Conservation (phyloP, 2,797 vertebrate genomes). For the Lerista edwardsae region DNA sequence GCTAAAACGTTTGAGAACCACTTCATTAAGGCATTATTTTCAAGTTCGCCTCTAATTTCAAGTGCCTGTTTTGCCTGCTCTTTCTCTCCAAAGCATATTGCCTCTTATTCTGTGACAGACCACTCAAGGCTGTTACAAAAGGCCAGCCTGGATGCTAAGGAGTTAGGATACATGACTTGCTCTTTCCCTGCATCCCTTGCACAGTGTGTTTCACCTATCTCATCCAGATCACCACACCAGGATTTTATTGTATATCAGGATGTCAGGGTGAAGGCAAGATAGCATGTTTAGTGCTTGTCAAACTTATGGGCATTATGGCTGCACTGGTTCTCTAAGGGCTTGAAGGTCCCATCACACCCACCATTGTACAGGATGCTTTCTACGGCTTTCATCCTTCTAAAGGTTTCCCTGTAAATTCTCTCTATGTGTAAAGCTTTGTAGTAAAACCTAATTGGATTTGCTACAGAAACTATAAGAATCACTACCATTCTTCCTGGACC, state of each 20-base stretch:
- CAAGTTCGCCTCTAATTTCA: too few relatives aligned
- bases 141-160: too few relatives aligned
- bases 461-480: constrained; percentile 27
- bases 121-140: too few relatives aligned
- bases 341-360: not conserved
- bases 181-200: too few relatives aligned
- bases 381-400: not conserved
- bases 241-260: not conserved
- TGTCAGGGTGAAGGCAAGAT: not conserved
- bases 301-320: not conserved
- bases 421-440: not conserved
- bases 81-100: too few relatives aligned
- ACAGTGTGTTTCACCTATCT: too few relatives aligned
- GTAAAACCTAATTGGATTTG: constrained; percentile 21
- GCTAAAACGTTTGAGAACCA: too few relatives aligned
- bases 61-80: too few relatives aligned
- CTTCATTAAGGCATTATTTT: too few relatives aligned
- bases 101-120: too few relatives aligned
- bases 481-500: constrained; percentile 33
- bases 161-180: too few relatives aligned
- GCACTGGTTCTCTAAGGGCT: not conserved
- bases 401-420: not conserved
- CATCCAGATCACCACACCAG: not conserved
- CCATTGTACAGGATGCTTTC: not conserved
- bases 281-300: not conserved